Base-by-base conservation (phyloP, 1,140 invertebrate genomes). In the Ctenoplectra terminalis region DNA sequence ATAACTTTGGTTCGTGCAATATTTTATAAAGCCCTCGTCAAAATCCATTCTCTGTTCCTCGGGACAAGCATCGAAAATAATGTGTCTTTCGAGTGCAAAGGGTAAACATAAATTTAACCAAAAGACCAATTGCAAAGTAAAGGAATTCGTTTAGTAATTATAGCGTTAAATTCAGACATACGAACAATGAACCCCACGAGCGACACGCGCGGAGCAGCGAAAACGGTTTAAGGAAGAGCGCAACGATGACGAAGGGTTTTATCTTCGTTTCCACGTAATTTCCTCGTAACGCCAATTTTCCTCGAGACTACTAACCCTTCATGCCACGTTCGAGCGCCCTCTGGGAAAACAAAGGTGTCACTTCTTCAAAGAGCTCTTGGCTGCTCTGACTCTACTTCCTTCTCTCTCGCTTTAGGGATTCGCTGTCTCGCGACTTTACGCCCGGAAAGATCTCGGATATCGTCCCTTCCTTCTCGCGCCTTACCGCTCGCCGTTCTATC, bases 331-430 rank as follows among this genome's bases (percentile, higher is more conserved):
- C 58, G 84, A 89, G 86, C 86, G 63, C 87, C 90, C 88, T 89
- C 87, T 87, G 84, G 87, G 87, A 90, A 91, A 90, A 92, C 90
- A 91, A 92, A 91, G 88, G 86, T 90, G 88, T 90, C 88, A 84
- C 87, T 90, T 90, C 81, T 88, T 86, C 82, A 86, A 88, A 89
- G 87, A 86, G 83, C 86, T 86, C 87, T 89, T 70, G 31, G 73
- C 63, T 48, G 72, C 77, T 78, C 56, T 26, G 56, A 69, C 77
- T 52, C 60, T 86, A 66, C 13, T 77, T 73, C 58, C 43, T 26
- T 73, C 60, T 67, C 50, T 60, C 69, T 78, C 63, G 64, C 63
- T 79, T 61, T 26, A 54, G 80, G 31, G 72, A 73, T 69, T 82
- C 73, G 56, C 80, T 82, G 78, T 88, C 74, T 72, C 64, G 37